phyloP scores from a whole-genome alignment of 2,888 invertebrate species.

The Plusia festucae region DNA sequence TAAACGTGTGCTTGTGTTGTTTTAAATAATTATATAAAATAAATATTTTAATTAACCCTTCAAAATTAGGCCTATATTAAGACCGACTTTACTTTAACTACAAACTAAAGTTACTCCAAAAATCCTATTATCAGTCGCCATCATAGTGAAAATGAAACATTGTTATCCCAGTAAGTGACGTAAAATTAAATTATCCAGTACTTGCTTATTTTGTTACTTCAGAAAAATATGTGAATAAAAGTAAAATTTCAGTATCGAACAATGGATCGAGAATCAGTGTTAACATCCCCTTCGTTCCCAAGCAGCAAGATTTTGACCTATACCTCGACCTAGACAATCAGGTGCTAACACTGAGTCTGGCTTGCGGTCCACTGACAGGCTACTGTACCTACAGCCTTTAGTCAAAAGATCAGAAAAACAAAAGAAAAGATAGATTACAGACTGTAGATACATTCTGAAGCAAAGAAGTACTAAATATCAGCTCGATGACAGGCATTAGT shows the following conservation, averaged over 20 bases:
- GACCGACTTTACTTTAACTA: not conserved
- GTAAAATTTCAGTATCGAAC: not conserved
- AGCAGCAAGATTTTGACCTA: not conserved
- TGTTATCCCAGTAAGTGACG: not conserved
- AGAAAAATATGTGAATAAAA: not conserved
- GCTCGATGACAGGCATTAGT: not conserved
- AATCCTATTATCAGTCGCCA: not conserved
- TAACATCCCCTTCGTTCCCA: not conserved
- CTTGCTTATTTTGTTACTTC: not conserved
- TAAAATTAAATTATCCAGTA: not conserved
- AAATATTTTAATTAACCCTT: not conserved
- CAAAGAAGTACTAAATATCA: slow-evolving; percentile 4
- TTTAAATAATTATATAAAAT: not conserved
- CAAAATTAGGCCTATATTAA: not conserved
- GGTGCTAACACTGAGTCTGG: not conserved
- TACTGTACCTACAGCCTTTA: not conserved
- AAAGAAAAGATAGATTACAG: not conserved
- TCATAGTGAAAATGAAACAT: not conserved
- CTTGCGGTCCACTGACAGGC: not conserved
- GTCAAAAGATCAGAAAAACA: not conserved
- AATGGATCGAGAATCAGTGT: not conserved
- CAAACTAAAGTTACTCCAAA: no score
- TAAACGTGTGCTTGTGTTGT: not conserved
- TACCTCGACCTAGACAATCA: not conserved
- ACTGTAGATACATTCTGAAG: not conserved